Evolutionary conservation across 2,113 vertebrate species (phyloP), one percentile per base, ranked within the genome.

Genomic region (Benitochromis conjunctus): DNA sequence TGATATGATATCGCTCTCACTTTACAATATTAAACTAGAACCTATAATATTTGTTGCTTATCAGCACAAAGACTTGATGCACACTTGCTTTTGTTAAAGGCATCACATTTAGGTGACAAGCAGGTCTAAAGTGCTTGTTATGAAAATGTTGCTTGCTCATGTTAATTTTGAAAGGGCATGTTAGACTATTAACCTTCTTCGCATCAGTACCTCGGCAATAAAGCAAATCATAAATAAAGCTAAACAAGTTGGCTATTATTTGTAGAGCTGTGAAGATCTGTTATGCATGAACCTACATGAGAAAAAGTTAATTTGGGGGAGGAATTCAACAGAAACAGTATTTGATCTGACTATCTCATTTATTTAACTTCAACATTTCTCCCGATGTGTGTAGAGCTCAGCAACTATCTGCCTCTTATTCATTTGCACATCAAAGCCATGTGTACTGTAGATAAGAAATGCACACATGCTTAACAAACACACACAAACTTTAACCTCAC

Each of bases 401-500:
- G 76, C 80, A 83, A 85, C 62, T 88, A 83, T 81, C 86, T 88
- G 31, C 74, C 79, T 82, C 51, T 66, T 34, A 81, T 84, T 80
- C 71, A 71, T 89, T 87, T 91, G 18, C 81, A 86, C 85, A 89
- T 90, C 62, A 91, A 91, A 92, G 81, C 66, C 51, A 9, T 83
- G 85, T 82, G 74, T 88, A 24, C 78, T 53, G 16, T 79, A 88
- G 91, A 92, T 92, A 92, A 87, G 84, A 5, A 80, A 38, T 43
- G 19, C 21, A 77, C 57, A 89, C 76, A 79, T 76, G 86, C 74
- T 58, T 66, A 56, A 79, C 87, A 85, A 58, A 90, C 90, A 89
- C 84, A 85, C 84, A 91, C 56, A 92, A 81, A 81, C 88, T 81
- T n/a, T 9, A 79, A 16, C 85, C 56, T 92, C 88, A 91, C 84